Conservation (phyloP, 2,797 vertebrate genomes). For the Euphonia xanthogaster region DNA sequence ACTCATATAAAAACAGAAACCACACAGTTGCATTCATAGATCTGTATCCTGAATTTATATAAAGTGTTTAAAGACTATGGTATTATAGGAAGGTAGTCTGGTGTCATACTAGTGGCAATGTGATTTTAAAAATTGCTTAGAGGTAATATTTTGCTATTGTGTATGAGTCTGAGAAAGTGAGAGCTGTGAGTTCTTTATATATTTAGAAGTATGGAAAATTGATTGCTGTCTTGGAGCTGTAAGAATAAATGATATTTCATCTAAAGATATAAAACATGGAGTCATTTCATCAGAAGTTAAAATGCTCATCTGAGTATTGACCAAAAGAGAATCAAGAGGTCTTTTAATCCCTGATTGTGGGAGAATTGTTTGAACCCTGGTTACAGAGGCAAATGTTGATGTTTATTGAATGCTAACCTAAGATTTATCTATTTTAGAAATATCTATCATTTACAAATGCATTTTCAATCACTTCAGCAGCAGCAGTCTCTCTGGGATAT, state of each 20-base stretch:
- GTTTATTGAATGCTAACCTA: not conserved
- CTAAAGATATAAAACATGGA: not conserved
- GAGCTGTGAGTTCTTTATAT: not conserved
- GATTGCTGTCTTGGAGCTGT: not conserved
- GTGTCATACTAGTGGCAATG: not conserved
- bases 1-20: not conserved
- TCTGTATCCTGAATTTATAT: not conserved
- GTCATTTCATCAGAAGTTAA: not conserved
- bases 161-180: not conserved
- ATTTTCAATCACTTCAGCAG: not conserved
- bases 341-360: not conserved
- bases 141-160: not conserved
- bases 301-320: not conserved
- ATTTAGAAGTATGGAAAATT: not conserved
- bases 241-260: not conserved
- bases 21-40: not conserved
- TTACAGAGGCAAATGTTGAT: not conserved
- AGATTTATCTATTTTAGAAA: not conserved
- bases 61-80: not conserved
- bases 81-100: not conserved
- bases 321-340: not conserved
- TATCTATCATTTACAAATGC: not conserved
- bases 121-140: not conserved
- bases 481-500: not conserved
- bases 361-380: not conserved